Percentiles rank a stretch among this genome's conserved stretches.
Evolutionary conservation across 1,140 invertebrate genomes (phyloP).

Genomic region (Penaeus vannamei): DNA sequence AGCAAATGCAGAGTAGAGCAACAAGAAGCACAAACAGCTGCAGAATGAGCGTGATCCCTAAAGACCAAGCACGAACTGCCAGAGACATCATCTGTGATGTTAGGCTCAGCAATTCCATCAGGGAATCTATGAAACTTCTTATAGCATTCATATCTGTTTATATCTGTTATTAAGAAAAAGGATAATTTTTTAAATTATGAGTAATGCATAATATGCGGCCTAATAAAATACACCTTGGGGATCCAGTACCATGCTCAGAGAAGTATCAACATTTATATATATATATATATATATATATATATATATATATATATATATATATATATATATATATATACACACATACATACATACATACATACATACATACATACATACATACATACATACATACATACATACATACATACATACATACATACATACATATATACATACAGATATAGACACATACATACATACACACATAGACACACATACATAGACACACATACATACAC

Average conservation of each 20-base stretch:
- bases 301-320: too few relatives aligned
- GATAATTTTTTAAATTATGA: not conserved
- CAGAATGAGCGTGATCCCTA: slow-evolving; percentile 45
- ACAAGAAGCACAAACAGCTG: slow-evolving; percentile 42
- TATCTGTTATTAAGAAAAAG: not conserved
- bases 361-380: not conserved
- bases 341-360: slow-evolving; percentile 4
- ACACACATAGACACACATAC: too few relatives aligned
- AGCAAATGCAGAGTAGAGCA: slow-evolving; percentile 37
- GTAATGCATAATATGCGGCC: not conserved
- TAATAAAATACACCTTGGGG: too few relatives aligned
- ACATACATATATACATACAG: slow-evolving; percentile 1
- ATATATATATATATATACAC: too few relatives aligned
- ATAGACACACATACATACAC: too few relatives aligned
- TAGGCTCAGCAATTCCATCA: slow-evolving; percentile 38
- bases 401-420: too few relatives aligned
- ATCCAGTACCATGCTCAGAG: too few relatives aligned
- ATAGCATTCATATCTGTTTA: slow-evolving; percentile 1
- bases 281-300: too few relatives aligned
- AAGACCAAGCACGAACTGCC: slow-evolving; percentile 39
- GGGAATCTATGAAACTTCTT: slow-evolving; percentile 27
- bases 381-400: too few relatives aligned
- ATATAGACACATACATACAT: too few relatives aligned
- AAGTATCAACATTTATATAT: too few relatives aligned
- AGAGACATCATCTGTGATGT: slow-evolving; percentile 47